Evolutionary conservation across 2,888 invertebrate species (phyloP).

Genomic region (Cosmia pyralina): DNA sequence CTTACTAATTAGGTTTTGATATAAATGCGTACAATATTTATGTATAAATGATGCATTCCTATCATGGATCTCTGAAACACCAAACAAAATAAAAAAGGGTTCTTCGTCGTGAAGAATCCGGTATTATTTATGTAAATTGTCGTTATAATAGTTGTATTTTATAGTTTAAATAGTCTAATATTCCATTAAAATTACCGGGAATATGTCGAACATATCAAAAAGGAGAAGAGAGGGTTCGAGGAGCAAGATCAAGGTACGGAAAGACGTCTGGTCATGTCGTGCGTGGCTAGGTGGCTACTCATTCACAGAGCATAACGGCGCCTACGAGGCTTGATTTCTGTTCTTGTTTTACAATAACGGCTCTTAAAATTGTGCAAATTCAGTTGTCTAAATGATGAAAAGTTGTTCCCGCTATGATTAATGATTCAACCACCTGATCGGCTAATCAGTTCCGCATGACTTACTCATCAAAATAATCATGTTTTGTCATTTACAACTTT

Average conservation of each 20-base stretch:
- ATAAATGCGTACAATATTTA: background rate
- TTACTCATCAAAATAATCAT: slow-evolving; percentile 26
- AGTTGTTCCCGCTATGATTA: background rate
- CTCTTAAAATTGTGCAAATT: background rate
- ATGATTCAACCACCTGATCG: background rate
- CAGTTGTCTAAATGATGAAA: background rate
- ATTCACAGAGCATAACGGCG: slow-evolving; percentile 32
- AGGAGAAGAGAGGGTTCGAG: slow-evolving; percentile 87
- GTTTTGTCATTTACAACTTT: slow-evolving; percentile 29
- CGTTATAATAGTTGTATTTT: slow-evolving; percentile 61
- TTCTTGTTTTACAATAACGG: background rate
- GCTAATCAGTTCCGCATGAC: slow-evolving; percentile 36
- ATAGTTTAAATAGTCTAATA: slow-evolving; percentile 24
- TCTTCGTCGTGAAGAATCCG: slow-evolving; percentile 55
- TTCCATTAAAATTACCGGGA: slow-evolving; percentile 42
- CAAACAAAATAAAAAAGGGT: slow-evolving; percentile 50
- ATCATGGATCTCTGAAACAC: slow-evolving; percentile 41
- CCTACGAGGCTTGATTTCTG: slow-evolving; percentile 19
- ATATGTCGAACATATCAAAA: slow-evolving; percentile 90
- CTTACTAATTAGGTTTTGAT: background rate
- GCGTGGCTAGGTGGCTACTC: slow-evolving; percentile 60
- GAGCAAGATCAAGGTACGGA: slow-evolving; percentile 89
- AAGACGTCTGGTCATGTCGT: slow-evolving; percentile 78
- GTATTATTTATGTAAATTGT: slow-evolving; percentile 60
- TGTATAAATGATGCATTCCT: background rate